phyloP scores from a whole-genome alignment of 2,888 invertebrate species.

The Rhogogaster chlorosoma region DNA sequence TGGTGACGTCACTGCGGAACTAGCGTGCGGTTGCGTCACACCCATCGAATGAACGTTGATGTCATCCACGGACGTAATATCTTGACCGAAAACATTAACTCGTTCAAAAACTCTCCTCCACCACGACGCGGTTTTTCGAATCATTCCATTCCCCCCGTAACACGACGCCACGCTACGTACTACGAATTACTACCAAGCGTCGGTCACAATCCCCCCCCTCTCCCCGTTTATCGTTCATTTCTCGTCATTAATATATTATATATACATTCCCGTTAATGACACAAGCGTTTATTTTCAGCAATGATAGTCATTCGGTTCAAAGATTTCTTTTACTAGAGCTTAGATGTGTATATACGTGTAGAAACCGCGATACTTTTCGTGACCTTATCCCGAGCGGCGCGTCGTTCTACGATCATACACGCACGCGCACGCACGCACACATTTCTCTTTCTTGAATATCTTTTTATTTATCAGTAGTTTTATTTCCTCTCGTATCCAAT shows the following conservation, averaged over 20 bases:
- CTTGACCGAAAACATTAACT: conserved; percentile 70
- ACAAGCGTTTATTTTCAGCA: neutral
- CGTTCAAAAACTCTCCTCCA: neutral
- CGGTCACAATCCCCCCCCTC: too few species aligned
- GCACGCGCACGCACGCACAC: neutral
- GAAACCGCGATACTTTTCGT: neutral
- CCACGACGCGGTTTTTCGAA: neutral
- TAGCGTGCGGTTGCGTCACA: conserved; percentile 70
- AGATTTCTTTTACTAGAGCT: neutral
- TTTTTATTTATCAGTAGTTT: neutral
- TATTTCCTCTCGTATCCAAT: neutral
- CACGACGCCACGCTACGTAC: too few species aligned
- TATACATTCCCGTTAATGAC: neutral
- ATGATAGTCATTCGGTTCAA: neutral
- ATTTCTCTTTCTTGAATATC: neutral
- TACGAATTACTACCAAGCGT: neutral
- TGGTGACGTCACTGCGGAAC: conserved; percentile 64
- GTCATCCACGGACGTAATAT: conserved; percentile 69
- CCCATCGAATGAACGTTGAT: conserved; percentile 71
- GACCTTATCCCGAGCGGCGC: neutral
- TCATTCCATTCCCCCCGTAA: too few species aligned
- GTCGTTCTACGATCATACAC: neutral
- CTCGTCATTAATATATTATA: neutral
- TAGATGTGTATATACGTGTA: neutral
- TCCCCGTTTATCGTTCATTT: neutral